Evolutionary conservation across 2,888 invertebrate genomes (phyloP).

Genomic region (Bellardia bayeri): DNA sequence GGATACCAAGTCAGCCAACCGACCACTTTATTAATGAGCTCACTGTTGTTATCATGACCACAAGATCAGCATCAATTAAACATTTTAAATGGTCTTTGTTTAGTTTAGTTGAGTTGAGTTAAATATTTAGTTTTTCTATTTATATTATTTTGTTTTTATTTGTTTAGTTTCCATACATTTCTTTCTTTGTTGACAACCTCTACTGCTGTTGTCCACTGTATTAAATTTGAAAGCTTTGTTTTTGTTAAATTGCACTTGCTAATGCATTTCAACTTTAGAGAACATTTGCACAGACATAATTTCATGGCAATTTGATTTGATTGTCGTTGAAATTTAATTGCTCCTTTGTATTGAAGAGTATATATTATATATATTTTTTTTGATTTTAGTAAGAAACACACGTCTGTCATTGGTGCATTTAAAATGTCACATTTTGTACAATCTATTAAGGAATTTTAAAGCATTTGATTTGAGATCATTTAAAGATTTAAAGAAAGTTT

Average conservation of each 20-base stretch:
- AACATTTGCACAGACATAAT: conserved; percentile 42
- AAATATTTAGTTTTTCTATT: conserved; percentile 18
- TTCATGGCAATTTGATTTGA: conserved; percentile 66
- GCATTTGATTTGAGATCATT: conserved; percentile 8
- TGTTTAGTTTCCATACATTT: conserved; percentile 43
- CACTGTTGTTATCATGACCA: conserved; percentile 67
- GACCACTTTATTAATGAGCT: conserved; percentile 73
- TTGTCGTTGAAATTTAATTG: conserved; percentile 66
- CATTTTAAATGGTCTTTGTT: conserved; percentile 71
- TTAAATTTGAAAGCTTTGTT: conserved; percentile 44
- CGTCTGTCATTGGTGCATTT: conserved; percentile 47
- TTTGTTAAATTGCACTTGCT: conserved; percentile 50
- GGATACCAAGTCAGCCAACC: background rate
- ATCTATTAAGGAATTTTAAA: conserved; percentile 18
- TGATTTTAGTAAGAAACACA: conserved; percentile 28
- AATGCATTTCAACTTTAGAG: conserved; percentile 15
- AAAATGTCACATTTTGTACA: conserved; percentile 42
- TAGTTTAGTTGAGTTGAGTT: conserved; percentile 36
- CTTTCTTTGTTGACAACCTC: conserved; percentile 48
- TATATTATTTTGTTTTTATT: conserved; percentile 15
- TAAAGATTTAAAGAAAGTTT: background rate
- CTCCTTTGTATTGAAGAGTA: conserved; percentile 39
- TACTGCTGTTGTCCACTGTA: conserved; percentile 33
- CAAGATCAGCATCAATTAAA: conserved; percentile 73
- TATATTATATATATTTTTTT: background rate